Evolutionary conservation across 2,113 vertebrate genomes (phyloP).

Genomic region (Bothrops jararaca): DNA sequence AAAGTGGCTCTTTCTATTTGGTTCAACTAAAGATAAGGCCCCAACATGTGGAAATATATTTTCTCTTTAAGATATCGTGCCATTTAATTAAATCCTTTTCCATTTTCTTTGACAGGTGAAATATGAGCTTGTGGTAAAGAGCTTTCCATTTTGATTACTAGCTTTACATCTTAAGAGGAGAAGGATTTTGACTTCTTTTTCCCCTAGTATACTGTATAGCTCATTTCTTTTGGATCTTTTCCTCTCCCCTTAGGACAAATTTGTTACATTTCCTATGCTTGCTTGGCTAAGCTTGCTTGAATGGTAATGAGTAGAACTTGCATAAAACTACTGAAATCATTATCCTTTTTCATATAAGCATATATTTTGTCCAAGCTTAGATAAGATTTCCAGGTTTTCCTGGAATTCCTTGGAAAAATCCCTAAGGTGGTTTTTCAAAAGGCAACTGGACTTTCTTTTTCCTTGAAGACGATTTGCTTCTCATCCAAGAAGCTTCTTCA

Average conservation of each 20-base stretch:
- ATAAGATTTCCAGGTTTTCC: neutral
- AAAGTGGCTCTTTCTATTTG: slow-evolving; percentile 47
- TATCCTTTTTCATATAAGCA: neutral
- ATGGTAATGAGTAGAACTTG: neutral
- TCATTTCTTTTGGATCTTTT: slow-evolving; percentile 9
- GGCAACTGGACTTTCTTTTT: neutral
- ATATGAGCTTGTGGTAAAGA: slow-evolving; percentile 43
- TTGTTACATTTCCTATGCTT: neutral
- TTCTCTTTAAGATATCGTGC: slow-evolving; percentile 35
- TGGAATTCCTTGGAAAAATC: neutral
- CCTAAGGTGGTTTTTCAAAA: neutral
- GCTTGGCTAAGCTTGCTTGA: neutral
- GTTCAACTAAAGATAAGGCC: slow-evolving; percentile 46
- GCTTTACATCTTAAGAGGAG: slow-evolving; percentile 41
- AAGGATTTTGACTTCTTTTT: slow-evolving; percentile 12
- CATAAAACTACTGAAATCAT: neutral
- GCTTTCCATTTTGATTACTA: slow-evolving; percentile 42
- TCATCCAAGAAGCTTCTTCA: too few relatives aligned
- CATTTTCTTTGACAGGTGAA: slow-evolving; percentile 54
- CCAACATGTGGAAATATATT: slow-evolving; percentile 20
- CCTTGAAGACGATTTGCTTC: neutral
- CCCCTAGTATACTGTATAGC: neutral
- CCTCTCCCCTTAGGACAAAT: slow-evolving; percentile 6
- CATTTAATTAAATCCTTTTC: slow-evolving; percentile 55
- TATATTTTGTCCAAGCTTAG: neutral